These are phyloP conservation scores for Carposina sasakii DNA, from an alignment of 1,140 invertebrate genomes.

Conservation along the genomic window DNA sequence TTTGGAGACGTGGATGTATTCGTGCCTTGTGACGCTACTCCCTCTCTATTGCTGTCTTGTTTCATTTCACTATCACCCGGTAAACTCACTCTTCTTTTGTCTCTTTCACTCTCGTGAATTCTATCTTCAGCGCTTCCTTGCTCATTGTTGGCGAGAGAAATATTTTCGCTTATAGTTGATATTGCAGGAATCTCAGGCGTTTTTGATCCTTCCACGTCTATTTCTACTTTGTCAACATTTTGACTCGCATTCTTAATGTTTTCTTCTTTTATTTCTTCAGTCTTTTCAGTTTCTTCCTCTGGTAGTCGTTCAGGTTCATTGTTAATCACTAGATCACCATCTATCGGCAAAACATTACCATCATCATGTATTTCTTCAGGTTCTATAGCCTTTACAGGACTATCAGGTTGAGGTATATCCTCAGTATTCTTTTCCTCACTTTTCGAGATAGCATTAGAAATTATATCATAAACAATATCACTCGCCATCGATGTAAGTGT, in stretches of 20 bases:
- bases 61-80: slow-evolving; percentile 75
- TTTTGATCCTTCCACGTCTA: slow-evolving; percentile 67
- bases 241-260: slow-evolving; percentile 58
- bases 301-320: slow-evolving; percentile 26
- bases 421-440: slow-evolving; percentile 26
- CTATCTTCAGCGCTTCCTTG: slow-evolving; percentile 50
- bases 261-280: slow-evolving; percentile 46
- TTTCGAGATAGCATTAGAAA: slow-evolving; percentile 37
- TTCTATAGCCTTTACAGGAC: slow-evolving; percentile 40
- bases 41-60: slow-evolving; percentile 54
- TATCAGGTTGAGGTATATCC: slow-evolving; percentile 26
- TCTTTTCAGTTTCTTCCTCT: slow-evolving; percentile 36
- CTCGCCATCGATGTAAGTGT: slow-evolving; percentile 45
- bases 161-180: slow-evolving; percentile 80
- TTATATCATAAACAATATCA: slow-evolving; percentile 50
- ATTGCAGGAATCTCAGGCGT: slow-evolving; percentile 80
- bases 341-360: slow-evolving; percentile 60
- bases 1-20: slow-evolving; percentile 74
- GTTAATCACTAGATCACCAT: slow-evolving; percentile 48
- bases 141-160: slow-evolving; percentile 62
- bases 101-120: slow-evolving; percentile 56
- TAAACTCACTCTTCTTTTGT: slow-evolving; percentile 76
- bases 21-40: slow-evolving; percentile 49
- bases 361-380: slow-evolving; percentile 60
- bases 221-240: slow-evolving; percentile 51